These are phyloP conservation scores for Steatornis caripensis DNA, from an alignment of 2,113 vertebrate genomes.

Conservation along the genomic window DNA sequence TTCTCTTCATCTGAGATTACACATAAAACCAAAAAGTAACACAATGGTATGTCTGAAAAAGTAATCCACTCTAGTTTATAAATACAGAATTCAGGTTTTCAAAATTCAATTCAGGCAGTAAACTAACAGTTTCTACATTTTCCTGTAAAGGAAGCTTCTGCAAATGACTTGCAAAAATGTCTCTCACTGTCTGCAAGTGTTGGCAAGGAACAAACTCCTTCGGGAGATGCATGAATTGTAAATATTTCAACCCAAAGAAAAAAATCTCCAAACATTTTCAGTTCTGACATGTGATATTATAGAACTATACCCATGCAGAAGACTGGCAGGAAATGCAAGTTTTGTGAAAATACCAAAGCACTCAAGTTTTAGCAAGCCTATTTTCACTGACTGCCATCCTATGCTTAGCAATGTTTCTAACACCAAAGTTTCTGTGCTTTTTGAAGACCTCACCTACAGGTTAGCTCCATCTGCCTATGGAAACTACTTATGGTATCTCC, in stretches of 20 bases:
- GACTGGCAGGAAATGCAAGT: not conserved
- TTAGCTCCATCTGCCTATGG: not conserved
- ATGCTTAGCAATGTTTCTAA: not conserved
- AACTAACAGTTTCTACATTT: conserved; percentile 25
- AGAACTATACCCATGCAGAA: not conserved
- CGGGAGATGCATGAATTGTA: conserved; percentile 30
- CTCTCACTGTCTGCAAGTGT: conserved; percentile 49
- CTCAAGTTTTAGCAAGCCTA: not conserved
- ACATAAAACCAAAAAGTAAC: conserved; percentile 32
- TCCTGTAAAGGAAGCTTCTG: conserved; percentile 25
- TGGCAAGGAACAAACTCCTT: conserved; percentile 49
- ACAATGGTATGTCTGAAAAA: not conserved
- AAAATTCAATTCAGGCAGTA: conserved; percentile 35
- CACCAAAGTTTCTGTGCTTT: not conserved
- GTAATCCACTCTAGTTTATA: not conserved
- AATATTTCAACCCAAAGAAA: not conserved
- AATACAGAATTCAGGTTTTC: conserved; percentile 41
- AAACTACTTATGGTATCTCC: not conserved
- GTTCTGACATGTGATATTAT: not conserved
- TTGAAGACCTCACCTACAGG: not conserved
- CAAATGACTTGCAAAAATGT: conserved; percentile 60
- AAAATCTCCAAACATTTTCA: not conserved
- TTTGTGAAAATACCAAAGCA: not conserved
- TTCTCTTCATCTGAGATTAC: not conserved
- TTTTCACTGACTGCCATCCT: not conserved